Percentiles rank a stretch among this genome's conserved stretches.
Conservation (phyloP, 2,797 vertebrate species). For the Cuniculus paca region DNA sequence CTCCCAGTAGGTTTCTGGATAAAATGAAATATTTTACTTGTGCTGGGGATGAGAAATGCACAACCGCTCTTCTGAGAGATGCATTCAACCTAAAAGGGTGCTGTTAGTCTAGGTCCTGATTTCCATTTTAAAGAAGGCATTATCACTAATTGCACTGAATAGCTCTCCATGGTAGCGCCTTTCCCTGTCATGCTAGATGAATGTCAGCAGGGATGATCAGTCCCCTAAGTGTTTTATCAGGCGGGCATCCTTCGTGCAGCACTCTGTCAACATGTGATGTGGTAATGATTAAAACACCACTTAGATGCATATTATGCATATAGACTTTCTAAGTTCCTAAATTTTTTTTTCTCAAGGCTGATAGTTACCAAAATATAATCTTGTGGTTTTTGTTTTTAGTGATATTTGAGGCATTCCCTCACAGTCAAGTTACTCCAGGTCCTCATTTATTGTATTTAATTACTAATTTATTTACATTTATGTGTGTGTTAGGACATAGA, state of each 20-base stretch:
- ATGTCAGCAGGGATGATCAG: conserved; percentile 34
- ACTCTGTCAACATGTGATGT: background rate
- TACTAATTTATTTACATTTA: background rate
- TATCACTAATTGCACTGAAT: conserved; percentile 48
- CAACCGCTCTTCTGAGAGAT: conserved; percentile 58
- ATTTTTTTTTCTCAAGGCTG: background rate
- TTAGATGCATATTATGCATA: background rate
- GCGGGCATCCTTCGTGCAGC: background rate
- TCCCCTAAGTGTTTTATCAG: background rate
- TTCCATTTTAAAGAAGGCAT: conserved; percentile 71
- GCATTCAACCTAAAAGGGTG: conserved; percentile 31
- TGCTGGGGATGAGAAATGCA: conserved; percentile 41
- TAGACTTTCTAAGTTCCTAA: conserved; percentile 22
- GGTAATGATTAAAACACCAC: background rate
- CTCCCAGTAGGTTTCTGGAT: conserved; percentile 57
- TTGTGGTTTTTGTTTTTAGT: background rate
- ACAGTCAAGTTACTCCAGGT: background rate
- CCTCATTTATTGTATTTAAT: background rate
- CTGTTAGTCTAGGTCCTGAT: conserved; percentile 43
- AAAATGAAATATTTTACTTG: conserved; percentile 72
- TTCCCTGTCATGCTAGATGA: conserved; percentile 69
- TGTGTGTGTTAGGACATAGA: background rate
- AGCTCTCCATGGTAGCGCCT: conserved; percentile 53
- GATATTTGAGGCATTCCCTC: background rate
- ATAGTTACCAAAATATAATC: background rate